These are phyloP conservation scores for Oxyteleia sp. DNA, from an alignment of 2,888 invertebrate species.

Conservation along the genomic window DNA sequence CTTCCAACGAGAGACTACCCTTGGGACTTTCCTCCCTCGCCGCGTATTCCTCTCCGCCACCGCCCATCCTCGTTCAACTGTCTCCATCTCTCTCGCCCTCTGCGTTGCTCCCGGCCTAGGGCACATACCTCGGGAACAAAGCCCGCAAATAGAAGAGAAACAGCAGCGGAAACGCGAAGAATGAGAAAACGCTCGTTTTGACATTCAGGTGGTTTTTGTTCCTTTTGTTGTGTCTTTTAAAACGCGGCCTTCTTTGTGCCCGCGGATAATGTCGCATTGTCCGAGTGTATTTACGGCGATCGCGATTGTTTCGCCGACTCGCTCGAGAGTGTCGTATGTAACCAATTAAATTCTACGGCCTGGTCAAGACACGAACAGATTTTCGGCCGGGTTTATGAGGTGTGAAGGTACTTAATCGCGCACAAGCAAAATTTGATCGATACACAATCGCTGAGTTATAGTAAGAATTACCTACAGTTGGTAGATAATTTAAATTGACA, in stretches of 20 bases:
- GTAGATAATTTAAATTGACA: too few relatives aligned
- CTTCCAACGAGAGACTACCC: conserved; percentile 51
- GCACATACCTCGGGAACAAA: conserved; percentile 63
- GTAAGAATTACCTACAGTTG: background rate
- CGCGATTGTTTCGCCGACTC: conserved; percentile 18
- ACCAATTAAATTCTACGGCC: conserved; percentile 42
- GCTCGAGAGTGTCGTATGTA: conserved; percentile 26
- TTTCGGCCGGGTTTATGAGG: background rate
- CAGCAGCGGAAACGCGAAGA: conserved; percentile 63
- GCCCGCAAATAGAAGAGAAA: conserved; percentile 62
- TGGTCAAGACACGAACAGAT: background rate
- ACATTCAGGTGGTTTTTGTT: conserved; percentile 60
- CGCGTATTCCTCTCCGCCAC: too few relatives aligned
- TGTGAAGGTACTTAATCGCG: too few relatives aligned
- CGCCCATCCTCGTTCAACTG: conserved; percentile 15
- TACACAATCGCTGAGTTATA: background rate
- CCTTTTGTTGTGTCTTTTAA: conserved; percentile 48
- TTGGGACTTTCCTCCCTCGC: conserved; percentile 71
- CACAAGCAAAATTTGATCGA: too few relatives aligned
- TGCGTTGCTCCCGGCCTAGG: conserved; percentile 35
- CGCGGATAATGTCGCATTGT: conserved; percentile 57
- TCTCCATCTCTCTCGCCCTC: conserved; percentile 7
- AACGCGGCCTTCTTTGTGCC: conserved; percentile 33
- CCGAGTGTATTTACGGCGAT: conserved; percentile 28
- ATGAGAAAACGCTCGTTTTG: conserved; percentile 69